Percentiles rank a stretch among this genome's conserved stretches.
Conservation (phyloP, 2,113 vertebrate genomes). For the Poicephalus meyeri region DNA sequence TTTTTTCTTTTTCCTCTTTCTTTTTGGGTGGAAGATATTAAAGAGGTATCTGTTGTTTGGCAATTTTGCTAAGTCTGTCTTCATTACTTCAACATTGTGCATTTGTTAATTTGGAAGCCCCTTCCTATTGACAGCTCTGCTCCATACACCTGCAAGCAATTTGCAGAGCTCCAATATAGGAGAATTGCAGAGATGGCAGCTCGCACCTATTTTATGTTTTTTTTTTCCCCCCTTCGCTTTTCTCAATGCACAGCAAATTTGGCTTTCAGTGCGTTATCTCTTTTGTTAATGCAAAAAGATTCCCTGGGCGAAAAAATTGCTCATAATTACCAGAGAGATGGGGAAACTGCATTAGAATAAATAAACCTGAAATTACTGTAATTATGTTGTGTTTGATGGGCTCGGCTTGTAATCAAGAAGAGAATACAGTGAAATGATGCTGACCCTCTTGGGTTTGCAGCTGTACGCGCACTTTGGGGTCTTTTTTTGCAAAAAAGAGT, state of each 20-base stretch:
- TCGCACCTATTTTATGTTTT: slow-evolving; percentile 91
- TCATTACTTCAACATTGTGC: slow-evolving; percentile 94
- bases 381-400: slow-evolving; percentile 99
- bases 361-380: slow-evolving; percentile 99
- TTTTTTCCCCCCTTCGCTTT: slow-evolving; percentile 63
- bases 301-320: slow-evolving; percentile 98
- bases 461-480: slow-evolving; percentile 91
- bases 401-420: slow-evolving; percentile 99
- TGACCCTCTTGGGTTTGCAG: slow-evolving; percentile 99
- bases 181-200: slow-evolving; percentile 92
- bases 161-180: slow-evolving; percentile 92
- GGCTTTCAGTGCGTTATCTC: slow-evolving; percentile 98
- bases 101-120: slow-evolving; percentile 94
- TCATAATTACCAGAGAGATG: slow-evolving; percentile 99
- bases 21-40: slow-evolving; percentile 77
- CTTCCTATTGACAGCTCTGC: slow-evolving; percentile 91
- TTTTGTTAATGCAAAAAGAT: slow-evolving; percentile 99
- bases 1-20: not conserved
- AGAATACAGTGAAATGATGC: slow-evolving; percentile 99
- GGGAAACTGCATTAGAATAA: slow-evolving; percentile 99
- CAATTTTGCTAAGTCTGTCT: slow-evolving; percentile 87
- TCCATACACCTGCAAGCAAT: slow-evolving; percentile 99
- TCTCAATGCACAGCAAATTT: slow-evolving; percentile 94
- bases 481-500: slow-evolving; percentile 86
- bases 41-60: slow-evolving; percentile 84